Conservation (phyloP, 2,888 invertebrate genomes). For the Heliconius charithonia region DNA sequence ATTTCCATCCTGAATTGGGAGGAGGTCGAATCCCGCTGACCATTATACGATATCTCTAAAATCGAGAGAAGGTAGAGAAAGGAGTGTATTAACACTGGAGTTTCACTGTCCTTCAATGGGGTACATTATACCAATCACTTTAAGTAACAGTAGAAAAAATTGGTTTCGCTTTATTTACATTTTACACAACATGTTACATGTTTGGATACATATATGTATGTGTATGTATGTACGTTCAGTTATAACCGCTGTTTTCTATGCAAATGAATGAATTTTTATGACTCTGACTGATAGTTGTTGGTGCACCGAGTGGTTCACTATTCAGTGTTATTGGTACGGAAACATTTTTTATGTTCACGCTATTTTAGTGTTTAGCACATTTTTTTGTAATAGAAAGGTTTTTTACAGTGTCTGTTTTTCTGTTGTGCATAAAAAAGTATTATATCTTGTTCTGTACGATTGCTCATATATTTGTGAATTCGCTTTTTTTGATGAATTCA, state of each 20-base stretch:
- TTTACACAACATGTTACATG: constrained; percentile 5
- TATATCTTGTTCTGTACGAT: too few relatives aligned
- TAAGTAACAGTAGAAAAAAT: too few relatives aligned
- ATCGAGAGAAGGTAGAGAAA: too few relatives aligned
- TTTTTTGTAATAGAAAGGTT: background rate
- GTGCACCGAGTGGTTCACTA: background rate
- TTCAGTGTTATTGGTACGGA: background rate
- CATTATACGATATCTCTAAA: too few relatives aligned
- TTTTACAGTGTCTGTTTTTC: background rate
- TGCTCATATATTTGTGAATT: too few relatives aligned
- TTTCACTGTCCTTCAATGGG: too few relatives aligned
- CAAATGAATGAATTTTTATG: constrained; percentile 7
- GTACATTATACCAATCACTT: fast-evolving
- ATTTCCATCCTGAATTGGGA: too few relatives aligned
- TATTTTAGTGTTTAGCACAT: background rate
- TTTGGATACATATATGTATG: background rate
- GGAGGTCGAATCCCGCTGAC: too few relatives aligned
- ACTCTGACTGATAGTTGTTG: background rate
- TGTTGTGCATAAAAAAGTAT: too few relatives aligned
- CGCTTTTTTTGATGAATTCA: too few relatives aligned
- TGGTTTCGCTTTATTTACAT: constrained; percentile 6
- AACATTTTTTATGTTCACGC: background rate
- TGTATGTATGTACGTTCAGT: background rate
- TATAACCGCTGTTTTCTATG: constrained; percentile 4
- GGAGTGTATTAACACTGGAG: too few relatives aligned